Conservation (phyloP, 2,113 vertebrate genomes). For the Alligator mississippiensis region DNA sequence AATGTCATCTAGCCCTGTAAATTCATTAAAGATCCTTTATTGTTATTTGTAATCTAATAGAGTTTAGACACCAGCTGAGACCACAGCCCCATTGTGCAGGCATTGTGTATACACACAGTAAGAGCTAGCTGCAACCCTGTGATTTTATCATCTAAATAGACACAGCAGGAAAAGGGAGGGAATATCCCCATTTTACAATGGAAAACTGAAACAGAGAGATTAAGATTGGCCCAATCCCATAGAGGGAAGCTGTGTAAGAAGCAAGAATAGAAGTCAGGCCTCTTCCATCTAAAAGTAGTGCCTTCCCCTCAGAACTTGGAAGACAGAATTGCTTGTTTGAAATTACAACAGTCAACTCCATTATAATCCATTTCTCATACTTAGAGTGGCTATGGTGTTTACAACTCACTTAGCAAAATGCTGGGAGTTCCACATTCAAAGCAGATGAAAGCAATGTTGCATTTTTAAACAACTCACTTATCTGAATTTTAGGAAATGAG, state of each 20-base stretch:
- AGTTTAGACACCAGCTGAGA: neutral
- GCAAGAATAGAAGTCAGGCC: neutral
- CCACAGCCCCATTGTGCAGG: neutral
- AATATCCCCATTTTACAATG: neutral
- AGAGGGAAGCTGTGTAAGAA: neutral
- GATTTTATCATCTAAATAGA: no score
- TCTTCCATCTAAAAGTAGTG: neutral
- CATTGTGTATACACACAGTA: neutral
- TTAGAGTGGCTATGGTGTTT: neutral
- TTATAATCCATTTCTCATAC: neutral
- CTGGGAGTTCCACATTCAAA: neutral
- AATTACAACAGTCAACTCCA: neutral
- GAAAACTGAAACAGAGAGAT: neutral
- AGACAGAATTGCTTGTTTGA: neutral
- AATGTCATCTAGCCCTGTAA: neutral
- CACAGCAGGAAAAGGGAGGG: neutral
- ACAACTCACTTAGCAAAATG: neutral
- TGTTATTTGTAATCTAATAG: neutral
- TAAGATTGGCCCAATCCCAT: neutral
- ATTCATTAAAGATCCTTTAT: neutral
- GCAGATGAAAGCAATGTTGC: neutral
- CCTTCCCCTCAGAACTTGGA: neutral
- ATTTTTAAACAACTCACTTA: neutral
- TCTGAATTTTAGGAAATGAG: neutral
- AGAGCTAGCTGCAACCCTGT: neutral